Percentiles rank a stretch among this genome's conserved stretches.
phyloP scores from a whole-genome alignment of 1,140 invertebrate genomes.

The Pseudoatta argentina region DNA sequence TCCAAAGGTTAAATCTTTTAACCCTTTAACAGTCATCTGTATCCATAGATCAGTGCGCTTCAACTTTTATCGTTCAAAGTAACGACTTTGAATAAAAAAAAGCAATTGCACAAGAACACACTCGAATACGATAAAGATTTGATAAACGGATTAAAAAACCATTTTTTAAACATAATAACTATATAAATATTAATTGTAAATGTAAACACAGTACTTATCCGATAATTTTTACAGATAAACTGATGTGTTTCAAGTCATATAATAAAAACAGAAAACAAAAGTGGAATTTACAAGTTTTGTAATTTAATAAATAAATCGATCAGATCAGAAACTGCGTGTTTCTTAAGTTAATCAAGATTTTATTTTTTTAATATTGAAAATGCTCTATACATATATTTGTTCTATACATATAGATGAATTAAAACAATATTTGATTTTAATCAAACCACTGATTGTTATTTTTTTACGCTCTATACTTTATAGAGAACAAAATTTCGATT shows the following conservation, averaged over 20 bases:
- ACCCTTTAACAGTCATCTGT: background rate
- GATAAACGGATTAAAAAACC: background rate
- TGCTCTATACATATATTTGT: background rate
- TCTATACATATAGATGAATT: background rate
- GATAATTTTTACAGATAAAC: background rate
- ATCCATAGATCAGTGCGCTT: background rate
- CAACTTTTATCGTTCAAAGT: conserved; percentile 4
- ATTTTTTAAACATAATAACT: background rate
- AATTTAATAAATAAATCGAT: background rate
- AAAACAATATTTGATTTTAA: background rate
- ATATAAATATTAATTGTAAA: background rate
- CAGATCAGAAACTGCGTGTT: background rate
- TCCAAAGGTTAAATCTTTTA: conserved; percentile 19
- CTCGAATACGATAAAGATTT: background rate
- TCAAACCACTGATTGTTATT: background rate
- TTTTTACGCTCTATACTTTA: background rate
- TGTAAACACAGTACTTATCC: background rate
- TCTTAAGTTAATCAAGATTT: background rate
- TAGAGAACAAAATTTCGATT: background rate
- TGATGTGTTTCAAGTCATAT: background rate
- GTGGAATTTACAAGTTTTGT: background rate
- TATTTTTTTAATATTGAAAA: background rate
- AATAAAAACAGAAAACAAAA: background rate
- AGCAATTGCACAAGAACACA: background rate
- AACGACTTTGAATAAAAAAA: conserved; percentile 16